Base-by-base conservation (phyloP, 2,888 invertebrate species). In the Hydrotaea cyrtoneurina region DNA sequence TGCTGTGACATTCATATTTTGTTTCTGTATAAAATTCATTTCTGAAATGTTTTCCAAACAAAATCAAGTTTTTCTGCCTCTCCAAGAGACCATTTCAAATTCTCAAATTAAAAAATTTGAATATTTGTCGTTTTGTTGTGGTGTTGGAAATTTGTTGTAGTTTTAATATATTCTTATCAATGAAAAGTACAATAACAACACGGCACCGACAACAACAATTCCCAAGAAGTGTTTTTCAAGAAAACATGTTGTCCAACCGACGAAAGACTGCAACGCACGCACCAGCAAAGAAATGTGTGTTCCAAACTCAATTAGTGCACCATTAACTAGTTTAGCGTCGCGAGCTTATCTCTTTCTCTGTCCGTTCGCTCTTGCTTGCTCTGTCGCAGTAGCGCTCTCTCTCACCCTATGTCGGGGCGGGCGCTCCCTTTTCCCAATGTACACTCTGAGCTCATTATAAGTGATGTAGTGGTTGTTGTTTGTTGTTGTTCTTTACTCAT, bases 311-410 rank as follows among this genome's bases (percentile, higher is more conserved):
- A 62, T 83, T 72, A 83, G 66, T 80, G 78, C 78, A 78, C 57
- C 55, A 78, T 78, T 83, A 83, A 80, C 80, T 83, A 81, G 80
- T 84, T 84, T 83, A 62, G 26, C 39, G 39, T 50, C 3, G 50
- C 8, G 23, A 0, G 19, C 26, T 43, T 59, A 53, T 36, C 7
- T 59, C 21, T 39, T 21, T 1, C 36, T 74, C 31, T n/a, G n/a
- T 50, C n/a, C 55, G 46, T 13, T 4, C 50, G 59, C 57, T 7
- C 55, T 50, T n/a, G 13, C 50, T 50, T 2, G 15, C 50, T 50
- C 36, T 23, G 15, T 53, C 15, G n/a, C 31, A 31, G 11, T 39
- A n/a, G 11, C 15, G 36, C 7, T 50, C 46, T 75, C 71, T 75
- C 78, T 72, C 55, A 19, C 73, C 55, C 64, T 46, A 31, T 31